Evolutionary conservation across 2,888 invertebrate genomes (phyloP), one percentile per base, ranked within the genome.

Genomic region (Glyphotaelius pellucidus): DNA sequence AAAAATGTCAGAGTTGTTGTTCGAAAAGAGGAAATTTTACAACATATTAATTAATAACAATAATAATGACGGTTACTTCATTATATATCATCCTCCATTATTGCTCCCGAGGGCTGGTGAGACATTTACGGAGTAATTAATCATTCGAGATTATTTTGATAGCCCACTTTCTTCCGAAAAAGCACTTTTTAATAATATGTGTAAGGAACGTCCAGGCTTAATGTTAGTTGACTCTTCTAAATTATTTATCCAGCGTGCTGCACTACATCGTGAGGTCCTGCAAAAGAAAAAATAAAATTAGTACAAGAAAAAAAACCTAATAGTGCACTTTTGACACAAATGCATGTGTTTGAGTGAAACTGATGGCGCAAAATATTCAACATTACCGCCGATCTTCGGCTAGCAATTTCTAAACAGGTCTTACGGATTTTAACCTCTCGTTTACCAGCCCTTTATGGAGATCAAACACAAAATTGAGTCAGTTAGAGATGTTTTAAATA

Each of bases 191-290:
- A 83, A 67, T 67, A 67, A 67, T 67, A 67, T 67, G 67, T 67
- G 67, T 67, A 86, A 86, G 86, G 47, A 87, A 31, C 87, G 86
- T 87, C 38, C 84, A 32, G 31, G 30, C 87, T 87, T 87, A 52
- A 47, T 87, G 52, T 47, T 52, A 87, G 19, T 84, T 32, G 35
- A 67, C 31, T 32, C 88, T 32, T 87, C 79, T 79, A 67, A 67
- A 89, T 31, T 79, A 67, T 67, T 67, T 67, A 67, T 67, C 67
- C 32, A 35, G 79, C 42, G 30, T 87, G 80, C n/a, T 14, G 35
- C 47, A 79, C 94, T 95, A 96, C 97, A 97, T 97, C 93, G 97
- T 97, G 94, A 97, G 95, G 95, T 97, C 97, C 96, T 96, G 95
- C 80, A 91, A 89, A 94, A 94, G 93, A 93, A 92, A 93, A 93